Base-by-base conservation (phyloP, 1,140 invertebrate species). In the Nebria ingens region DNA sequence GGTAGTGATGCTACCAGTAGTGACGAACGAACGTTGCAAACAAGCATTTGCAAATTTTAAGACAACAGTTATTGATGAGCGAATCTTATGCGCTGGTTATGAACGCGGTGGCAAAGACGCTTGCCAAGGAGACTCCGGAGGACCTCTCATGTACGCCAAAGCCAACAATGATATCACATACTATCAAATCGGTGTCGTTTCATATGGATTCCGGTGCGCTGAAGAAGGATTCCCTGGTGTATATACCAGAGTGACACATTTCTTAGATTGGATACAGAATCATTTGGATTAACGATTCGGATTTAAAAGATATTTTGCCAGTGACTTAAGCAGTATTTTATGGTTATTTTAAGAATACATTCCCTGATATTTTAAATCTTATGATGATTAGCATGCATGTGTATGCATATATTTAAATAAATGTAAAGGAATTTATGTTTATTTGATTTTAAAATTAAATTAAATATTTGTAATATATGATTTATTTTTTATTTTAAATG, bases 81-180 rank as follows among this genome's bases (percentile, higher is more conserved):
- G 78, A 0, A 79, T 89, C 6, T 29, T 93, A 0, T 94, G 91
- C 64, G 91, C 89, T 2, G 89, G 89, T 12, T 80, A 75, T 56
- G 65, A 76, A 19, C 56, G 65, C 2, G 89, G 88, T 0, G 84
- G 84, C 15, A 85, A 86, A 65, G 90, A 93, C 68, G 82, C 89
- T 6, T 93, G 90, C 64, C 84, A 89, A 69, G 89, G 89, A 17
- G 90, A 93, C 69, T 91, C 87, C 23, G 89, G 89, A 4, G 90
- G 90, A 17, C 88, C 90, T 0, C 64, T 93, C 2, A 89, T 92
- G 85, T 66, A 71, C 19, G 74, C 73, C 19, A 67, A 71, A 4
- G 65, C 68, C 6, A 56, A 1, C 51, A 61, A 51, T 22, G 50
- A 58, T 23, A 21, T 60, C 3, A 50, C 12, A 13, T 60, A 53